These are phyloP conservation scores for Chloroceryle aenea DNA, from an alignment of 2,113 vertebrate genomes.

Conservation along the genomic window DNA sequence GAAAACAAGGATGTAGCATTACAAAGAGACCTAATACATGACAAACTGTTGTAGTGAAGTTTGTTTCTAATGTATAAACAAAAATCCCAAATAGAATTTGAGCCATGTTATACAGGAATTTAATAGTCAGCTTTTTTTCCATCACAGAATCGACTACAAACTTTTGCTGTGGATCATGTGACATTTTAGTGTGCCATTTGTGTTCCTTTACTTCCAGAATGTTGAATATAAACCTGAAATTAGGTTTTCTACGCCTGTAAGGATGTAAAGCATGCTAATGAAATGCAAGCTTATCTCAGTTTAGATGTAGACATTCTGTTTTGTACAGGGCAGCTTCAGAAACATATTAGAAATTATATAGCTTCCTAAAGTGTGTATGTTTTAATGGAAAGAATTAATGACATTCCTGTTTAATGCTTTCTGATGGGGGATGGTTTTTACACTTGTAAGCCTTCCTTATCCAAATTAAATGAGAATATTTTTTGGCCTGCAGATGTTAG, in stretches of 20 bases:
- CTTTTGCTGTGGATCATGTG: neutral
- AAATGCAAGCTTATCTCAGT: neutral
- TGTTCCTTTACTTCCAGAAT: neutral
- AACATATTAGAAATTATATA: neutral
- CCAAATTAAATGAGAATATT: neutral
- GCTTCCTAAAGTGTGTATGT: neutral
- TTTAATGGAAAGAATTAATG: neutral
- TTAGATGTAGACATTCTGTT: neutral
- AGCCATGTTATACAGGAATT: neutral
- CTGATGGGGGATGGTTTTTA: neutral
- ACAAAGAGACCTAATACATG: neutral
- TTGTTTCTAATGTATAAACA: neutral
- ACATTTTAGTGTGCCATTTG: neutral
- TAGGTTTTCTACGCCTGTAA: neutral
- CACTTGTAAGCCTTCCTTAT: neutral
- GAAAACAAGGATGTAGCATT: neutral
- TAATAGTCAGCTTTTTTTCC: neutral
- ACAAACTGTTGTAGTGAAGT: neutral
- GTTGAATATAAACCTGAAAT: neutral
- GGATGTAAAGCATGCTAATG: neutral
- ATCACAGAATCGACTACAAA: neutral
- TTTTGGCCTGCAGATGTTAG: neutral
- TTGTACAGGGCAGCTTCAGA: neutral
- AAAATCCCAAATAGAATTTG: neutral
- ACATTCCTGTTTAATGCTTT: neutral